These are phyloP conservation scores for Brachymystax lenok DNA, from an alignment of 2,797 vertebrate species.

Conservation along the genomic window DNA sequence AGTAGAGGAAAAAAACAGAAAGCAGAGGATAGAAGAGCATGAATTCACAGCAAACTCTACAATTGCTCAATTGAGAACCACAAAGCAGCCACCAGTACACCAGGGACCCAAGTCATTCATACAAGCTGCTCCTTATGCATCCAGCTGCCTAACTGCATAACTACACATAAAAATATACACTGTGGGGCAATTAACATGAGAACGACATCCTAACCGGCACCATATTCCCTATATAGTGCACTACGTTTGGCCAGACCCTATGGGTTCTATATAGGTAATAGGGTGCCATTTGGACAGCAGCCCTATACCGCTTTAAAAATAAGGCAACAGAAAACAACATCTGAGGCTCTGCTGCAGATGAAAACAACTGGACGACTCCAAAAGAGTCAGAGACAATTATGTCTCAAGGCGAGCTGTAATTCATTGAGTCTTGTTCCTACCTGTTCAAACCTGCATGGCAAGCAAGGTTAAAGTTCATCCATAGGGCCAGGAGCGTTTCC, in stretches of 20 bases:
- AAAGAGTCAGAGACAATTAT: background rate
- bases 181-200: constrained; percentile 37
- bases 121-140: constrained; percentile 30
- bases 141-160: constrained; percentile 50
- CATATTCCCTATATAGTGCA: background rate
- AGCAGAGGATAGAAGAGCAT: no score
- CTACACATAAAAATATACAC: constrained; percentile 36
- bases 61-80: constrained; percentile 17
- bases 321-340: background rate
- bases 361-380: background rate
- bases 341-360: background rate
- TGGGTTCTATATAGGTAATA: background rate
- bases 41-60: constrained; percentile 36
- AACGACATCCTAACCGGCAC: constrained; percentile 2
- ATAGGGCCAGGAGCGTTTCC: background rate
- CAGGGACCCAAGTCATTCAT: constrained; percentile 61
- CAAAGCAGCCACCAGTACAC: background rate
- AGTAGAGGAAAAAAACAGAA: no score
- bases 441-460: background rate
- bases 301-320: constrained; percentile 1
- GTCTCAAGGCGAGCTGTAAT: background rate
- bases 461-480: no score
- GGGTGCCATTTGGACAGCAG: background rate
- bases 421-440: background rate
- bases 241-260: background rate